These are phyloP conservation scores for Petrocephalus microphthalmus DNA, from an alignment of 2,113 vertebrate genomes.

Conservation along the genomic window DNA sequence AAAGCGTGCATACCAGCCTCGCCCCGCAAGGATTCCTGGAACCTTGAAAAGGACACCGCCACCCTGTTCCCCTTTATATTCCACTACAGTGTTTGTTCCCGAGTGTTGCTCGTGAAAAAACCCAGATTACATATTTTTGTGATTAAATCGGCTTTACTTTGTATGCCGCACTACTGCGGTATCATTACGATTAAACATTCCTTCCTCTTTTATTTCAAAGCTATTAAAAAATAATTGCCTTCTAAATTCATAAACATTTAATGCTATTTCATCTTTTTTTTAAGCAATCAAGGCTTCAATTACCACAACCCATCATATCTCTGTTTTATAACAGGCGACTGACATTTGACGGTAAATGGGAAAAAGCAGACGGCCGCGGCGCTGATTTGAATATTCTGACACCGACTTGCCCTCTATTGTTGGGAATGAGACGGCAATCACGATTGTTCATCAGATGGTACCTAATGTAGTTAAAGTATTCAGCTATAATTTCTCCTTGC, in stretches of 20 bases:
- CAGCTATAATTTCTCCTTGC: slow-evolving; percentile 99
- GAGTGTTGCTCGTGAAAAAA: neutral
- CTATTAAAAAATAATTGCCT: slow-evolving; percentile 69
- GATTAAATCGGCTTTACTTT: slow-evolving; percentile 52
- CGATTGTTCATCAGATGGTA: slow-evolving; percentile 97
- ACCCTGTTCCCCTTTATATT: neutral
- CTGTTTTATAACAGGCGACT: slow-evolving; percentile 84
- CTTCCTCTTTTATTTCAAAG: slow-evolving; percentile 60
- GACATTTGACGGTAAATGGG: slow-evolving; percentile 95
- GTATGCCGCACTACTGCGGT: slow-evolving; percentile 46
- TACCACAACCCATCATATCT: slow-evolving; percentile 74
- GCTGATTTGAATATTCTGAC: slow-evolving; percentile 94
- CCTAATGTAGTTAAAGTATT: slow-evolving; percentile 99
- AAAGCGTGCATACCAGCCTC: neutral
- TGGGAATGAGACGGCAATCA: slow-evolving; percentile 92
- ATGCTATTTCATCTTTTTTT: slow-evolving; percentile 63
- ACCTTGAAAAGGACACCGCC: neutral
- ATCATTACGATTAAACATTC: slow-evolving; percentile 68
- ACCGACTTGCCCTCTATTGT: slow-evolving; percentile 98
- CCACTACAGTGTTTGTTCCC: neutral
- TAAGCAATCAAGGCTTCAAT: slow-evolving; percentile 82
- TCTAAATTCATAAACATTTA: slow-evolving; percentile 70
- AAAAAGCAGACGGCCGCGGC: slow-evolving; percentile 77
- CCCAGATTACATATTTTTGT: slow-evolving; percentile 42
- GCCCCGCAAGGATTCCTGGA: neutral